Base-by-base conservation (phyloP, 1,140 invertebrate species). In the Rhagoletis pomonella region DNA sequence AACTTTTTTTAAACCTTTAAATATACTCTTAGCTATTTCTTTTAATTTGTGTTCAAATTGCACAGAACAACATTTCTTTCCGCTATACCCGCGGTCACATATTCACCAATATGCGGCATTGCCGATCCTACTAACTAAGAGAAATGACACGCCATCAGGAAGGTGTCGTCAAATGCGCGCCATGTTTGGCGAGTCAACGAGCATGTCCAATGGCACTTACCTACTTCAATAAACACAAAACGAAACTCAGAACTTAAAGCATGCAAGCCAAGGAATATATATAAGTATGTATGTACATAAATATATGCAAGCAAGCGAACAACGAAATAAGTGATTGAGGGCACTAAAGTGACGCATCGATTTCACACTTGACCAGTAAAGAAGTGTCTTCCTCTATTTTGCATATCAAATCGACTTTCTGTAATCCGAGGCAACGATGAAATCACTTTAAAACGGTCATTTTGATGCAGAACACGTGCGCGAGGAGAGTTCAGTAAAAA, bases 271-370 rank as follows among this genome's bases (percentile, higher is more conserved):
- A 0, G 1, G 29, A 29, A 29, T 7, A 59, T 59, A 59, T 59
- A 59, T 59, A 59, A 7, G 58, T 59, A 59, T 12, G 12, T 59
- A 7, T 29, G 29, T 6, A 59, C 65, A 42, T 19, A 9, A 19
- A 67, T 39, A 42, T 39, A 67, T 4, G 42, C 67, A 47, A 1
- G 14, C 42, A 14, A 73, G 10, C 14, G 67, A 44, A 3, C 50
- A 55, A 55, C 5, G 44, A 4, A 44, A 39, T 73, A 42, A 73
- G 67, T 73, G 67, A 73, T 73, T 73, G 67, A 44, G 67, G 12
- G 42, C 67, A 47, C 7, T 42, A 73, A 73, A 73, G 67, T 73
- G 67, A 73, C 12, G 67, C 12, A 73, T 73, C 67, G 67, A 73
- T 73, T 73, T 73, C 67, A 73, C 67, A 73, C 67, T 73, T 73